Percentiles rank a stretch among this genome's conserved stretches.
phyloP scores from a whole-genome alignment of 2,113 vertebrate species.

The Platysteira castanea region DNA sequence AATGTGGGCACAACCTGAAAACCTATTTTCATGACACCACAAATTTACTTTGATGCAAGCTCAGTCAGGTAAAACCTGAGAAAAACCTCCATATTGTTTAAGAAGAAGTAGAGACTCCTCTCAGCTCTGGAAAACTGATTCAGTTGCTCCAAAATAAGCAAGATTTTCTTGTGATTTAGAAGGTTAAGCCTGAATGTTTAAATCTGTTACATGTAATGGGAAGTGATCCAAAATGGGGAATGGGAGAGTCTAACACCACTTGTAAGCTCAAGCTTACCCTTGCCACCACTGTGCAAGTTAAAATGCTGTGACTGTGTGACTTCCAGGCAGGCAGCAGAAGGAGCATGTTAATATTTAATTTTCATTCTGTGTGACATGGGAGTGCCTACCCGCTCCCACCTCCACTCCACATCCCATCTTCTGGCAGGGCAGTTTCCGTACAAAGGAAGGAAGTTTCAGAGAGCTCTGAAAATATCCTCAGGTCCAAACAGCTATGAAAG shows the following conservation, averaged over 20 bases:
- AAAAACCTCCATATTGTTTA: background rate
- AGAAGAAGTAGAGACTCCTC: background rate
- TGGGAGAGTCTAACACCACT: background rate
- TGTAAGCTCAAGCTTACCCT: background rate
- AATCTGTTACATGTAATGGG: background rate
- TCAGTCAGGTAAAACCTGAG: background rate
- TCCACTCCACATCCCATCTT: fast-evolving
- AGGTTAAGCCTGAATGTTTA: background rate
- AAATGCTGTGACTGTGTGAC: background rate
- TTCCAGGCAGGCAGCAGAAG: background rate
- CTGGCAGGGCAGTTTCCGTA: background rate
- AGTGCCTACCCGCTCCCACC: fast-evolving
- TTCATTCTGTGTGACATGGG: background rate
- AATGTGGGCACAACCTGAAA: background rate
- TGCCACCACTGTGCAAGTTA: fast-evolving
- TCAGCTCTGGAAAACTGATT: background rate
- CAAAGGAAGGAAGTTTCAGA: background rate
- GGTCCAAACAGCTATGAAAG: background rate
- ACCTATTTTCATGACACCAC: background rate
- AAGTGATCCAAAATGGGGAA: background rate
- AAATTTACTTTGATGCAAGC: background rate
- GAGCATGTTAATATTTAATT: background rate
- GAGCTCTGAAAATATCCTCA: background rate
- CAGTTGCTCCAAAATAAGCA: background rate
- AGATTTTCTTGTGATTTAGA: background rate